Base-by-base conservation (phyloP, 2,888 invertebrate genomes). In the Tinea pellionella region DNA sequence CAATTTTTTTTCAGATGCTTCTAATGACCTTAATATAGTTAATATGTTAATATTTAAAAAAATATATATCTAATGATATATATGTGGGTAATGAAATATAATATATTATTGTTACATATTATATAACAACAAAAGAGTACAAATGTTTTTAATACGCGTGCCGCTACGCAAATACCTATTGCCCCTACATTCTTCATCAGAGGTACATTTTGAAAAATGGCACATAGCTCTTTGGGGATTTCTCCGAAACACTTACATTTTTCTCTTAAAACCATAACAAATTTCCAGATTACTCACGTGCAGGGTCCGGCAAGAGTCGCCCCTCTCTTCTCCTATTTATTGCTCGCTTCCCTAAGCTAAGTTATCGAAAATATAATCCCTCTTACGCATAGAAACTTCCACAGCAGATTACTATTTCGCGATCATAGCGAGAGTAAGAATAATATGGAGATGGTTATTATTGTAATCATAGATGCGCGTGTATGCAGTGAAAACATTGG, bases 311-410 rank as follows among this genome's bases (percentile, higher is more conserved):
- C 65, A 69, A 15, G 67, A 24, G 70, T 69, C 74, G 72, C 73
- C 71, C 69, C 72, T 75, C 68, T 74, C 72, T 73, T 72, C 73
- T 78, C 76, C 73, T 84, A 82, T 83, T 83, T 87, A 87, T 85
- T 83, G 80, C 80, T 65, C 67, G 68, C 72, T 71, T 77, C 84
- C 87, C 86, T 74, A 73, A 72, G 78, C 77, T 73, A 79, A 83
- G 79, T 82, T 87, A 84, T 86, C 80, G 84, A 85, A 83, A 86
- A 84, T 80, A 84, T 85, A 85, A 87, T 87, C 81, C 85, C 81
- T 83, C 82, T 77, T 78, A 78, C 80, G 78, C 77, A 74, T 71
- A 75, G 71, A 79, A 84, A 85, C 76, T 82, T 83, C 78, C 75
- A 74, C 74, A 73, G 75, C 80, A 85, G 85, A 87, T 87, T 84